phyloP scores from a whole-genome alignment of 2,888 invertebrate species.

The Acrocyrtus sp. region DNA sequence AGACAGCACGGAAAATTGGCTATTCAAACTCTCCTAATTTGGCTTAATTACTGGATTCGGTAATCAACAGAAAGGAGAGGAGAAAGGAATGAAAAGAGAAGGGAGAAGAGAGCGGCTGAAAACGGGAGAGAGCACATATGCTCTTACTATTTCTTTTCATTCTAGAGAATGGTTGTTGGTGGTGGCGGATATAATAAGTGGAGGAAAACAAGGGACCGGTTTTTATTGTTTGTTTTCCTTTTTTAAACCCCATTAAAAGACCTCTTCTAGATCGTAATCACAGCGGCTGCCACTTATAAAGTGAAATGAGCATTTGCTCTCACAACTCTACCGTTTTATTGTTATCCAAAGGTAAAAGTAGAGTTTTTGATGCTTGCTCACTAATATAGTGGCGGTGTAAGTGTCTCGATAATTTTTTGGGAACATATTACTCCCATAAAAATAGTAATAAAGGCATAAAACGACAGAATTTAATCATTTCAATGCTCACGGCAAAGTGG shows the following conservation, averaged over 20 bases:
- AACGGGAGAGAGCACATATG: not conserved
- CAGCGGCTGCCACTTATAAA: slow-evolving; percentile 41
- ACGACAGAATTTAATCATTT: no score
- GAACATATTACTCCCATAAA: no score
- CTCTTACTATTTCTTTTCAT: slow-evolving; percentile 1
- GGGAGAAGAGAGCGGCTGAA: not conserved
- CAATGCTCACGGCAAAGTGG: no score
- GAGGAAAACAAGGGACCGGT: slow-evolving; percentile 38
- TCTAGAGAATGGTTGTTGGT: no score
- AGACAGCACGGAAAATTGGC: slow-evolving; percentile 34
- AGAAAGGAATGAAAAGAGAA: slow-evolving; percentile 22
- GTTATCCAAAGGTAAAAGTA: slow-evolving; percentile 20
- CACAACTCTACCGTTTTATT: slow-evolving; percentile 27
- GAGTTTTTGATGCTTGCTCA: not conserved
- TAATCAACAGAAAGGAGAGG: slow-evolving; percentile 24
- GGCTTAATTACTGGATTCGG: slow-evolving; percentile 47
- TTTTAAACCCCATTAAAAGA: slow-evolving; percentile 45
- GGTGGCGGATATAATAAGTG: slow-evolving; percentile 3
- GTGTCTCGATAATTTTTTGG: no score
- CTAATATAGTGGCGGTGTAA: no score
- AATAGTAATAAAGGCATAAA: no score
- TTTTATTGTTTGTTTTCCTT: slow-evolving; percentile 48
- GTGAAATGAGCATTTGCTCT: slow-evolving; percentile 36
- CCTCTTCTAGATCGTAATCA: slow-evolving; percentile 43
- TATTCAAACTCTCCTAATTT: slow-evolving; percentile 40